A percentile compares a stretch with the other conserved stretches of the same genome.
phyloP scores from a whole-genome alignment of 1,140 invertebrate genomes.

The Diorhabda elongata region DNA sequence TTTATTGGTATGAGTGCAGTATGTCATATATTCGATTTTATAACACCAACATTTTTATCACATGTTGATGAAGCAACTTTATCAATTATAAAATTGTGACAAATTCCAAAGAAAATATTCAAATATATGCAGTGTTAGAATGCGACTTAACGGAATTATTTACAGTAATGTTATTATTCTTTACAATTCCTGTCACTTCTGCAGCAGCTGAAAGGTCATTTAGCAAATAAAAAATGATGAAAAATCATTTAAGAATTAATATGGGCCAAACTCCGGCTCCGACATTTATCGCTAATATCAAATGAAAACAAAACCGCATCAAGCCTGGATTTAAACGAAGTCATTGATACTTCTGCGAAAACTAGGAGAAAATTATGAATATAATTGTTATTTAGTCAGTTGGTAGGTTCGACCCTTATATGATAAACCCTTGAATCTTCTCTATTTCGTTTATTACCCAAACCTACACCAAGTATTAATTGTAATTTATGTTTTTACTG shows the following conservation, averaged over 20 bases:
- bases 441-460: constrained; percentile 6
- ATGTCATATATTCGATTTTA: no score
- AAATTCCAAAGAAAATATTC: constrained; percentile 22
- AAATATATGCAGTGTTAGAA: constrained; percentile 10
- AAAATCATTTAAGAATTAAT: constrained; percentile 22
- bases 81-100: no score
- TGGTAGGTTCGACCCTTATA: neutral
- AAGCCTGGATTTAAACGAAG: constrained; percentile 21
- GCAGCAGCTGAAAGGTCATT: no score
- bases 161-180: neutral
- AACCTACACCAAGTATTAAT: constrained; percentile 9
- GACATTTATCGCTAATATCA: constrained; percentile 16
- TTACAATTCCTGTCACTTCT: no score
- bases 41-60: no score
- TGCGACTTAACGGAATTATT: neutral
- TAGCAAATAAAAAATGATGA: constrained; percentile 20
- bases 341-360: no score
- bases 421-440: constrained; percentile 6
- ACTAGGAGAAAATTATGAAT: constrained; percentile 16
- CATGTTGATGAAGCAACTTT: no score
- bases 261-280: constrained; percentile 11
- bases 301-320: constrained; percentile 1
- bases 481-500: constrained; percentile 9
- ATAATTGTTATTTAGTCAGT: neutral
- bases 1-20: no score